A percentile compares a stretch with the other conserved stretches of the same genome.
phyloP scores from a whole-genome alignment of 2,113 vertebrate genomes.

The Ellobius talpinus region DNA sequence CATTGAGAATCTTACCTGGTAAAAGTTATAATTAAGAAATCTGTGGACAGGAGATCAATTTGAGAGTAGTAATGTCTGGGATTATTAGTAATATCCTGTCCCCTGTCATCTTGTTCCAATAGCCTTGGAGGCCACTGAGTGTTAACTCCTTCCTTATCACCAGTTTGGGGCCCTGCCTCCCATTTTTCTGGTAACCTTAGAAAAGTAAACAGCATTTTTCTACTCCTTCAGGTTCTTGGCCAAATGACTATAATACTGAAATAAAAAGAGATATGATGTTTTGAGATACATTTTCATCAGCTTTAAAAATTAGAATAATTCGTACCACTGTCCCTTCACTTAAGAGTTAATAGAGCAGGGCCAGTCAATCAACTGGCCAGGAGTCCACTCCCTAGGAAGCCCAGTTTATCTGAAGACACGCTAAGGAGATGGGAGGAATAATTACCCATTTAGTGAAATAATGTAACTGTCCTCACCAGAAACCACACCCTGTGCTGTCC shows the following conservation, averaged over 20 bases:
- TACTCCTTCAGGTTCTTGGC: not conserved
- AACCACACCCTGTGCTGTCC: no score
- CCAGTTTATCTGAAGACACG: not conserved
- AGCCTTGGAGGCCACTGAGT: not conserved
- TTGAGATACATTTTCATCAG: not conserved
- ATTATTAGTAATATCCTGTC: not conserved
- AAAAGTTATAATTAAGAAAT: conserved; percentile 41
- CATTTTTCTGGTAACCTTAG: not conserved
- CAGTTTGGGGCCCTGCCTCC: not conserved
- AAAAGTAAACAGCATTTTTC: not conserved
- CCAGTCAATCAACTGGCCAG: not conserved
- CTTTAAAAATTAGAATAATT: not conserved
- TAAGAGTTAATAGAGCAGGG: not conserved
- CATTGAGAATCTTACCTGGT: not conserved
- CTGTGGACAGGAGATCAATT: conserved; percentile 38
- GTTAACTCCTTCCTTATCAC: not conserved
- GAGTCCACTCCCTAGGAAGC: not conserved
- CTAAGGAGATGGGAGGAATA: not conserved
- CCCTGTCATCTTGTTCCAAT: not conserved
- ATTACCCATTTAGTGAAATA: not conserved
- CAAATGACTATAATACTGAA: not conserved
- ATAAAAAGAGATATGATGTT: not conserved
- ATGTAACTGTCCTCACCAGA: not conserved
- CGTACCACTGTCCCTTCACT: not conserved
- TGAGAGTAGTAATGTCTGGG: not conserved